A percentile compares a stretch with the other conserved stretches of the same genome.
These are phyloP conservation scores for Gymnogyps californianus DNA, from an alignment of 2,113 vertebrate genomes.

Conservation along the genomic window DNA sequence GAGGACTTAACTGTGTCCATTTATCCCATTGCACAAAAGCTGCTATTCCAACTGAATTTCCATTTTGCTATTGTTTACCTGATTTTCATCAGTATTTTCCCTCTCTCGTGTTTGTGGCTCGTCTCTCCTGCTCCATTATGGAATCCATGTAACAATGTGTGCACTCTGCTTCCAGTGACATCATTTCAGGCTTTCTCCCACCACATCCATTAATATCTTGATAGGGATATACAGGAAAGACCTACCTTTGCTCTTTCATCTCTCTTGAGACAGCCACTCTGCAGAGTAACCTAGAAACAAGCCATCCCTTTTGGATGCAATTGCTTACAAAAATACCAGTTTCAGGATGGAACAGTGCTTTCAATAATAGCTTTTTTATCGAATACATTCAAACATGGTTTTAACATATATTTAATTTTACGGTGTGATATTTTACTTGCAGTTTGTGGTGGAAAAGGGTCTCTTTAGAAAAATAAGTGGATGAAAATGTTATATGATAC, in stretches of 20 bases:
- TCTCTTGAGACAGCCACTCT: slow-evolving; percentile 4
- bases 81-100: background rate
- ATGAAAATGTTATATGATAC: background rate
- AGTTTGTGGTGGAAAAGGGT: background rate
- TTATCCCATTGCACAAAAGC: background rate
- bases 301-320: background rate
- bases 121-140: background rate
- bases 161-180: slow-evolving; percentile 20
- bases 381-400: background rate
- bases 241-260: slow-evolving; percentile 42
- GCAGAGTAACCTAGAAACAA: slow-evolving; percentile 19
- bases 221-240: background rate
- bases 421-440: background rate
- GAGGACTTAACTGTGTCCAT: background rate
- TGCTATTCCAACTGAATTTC: background rate
- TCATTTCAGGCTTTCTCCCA: slow-evolving; percentile 14
- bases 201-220: slow-evolving; percentile 34
- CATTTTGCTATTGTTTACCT: background rate
- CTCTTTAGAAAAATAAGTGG: background rate
- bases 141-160: background rate
- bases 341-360: background rate
- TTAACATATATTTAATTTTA: background rate
- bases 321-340: background rate
- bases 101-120: background rate
- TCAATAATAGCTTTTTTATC: background rate